Evolutionary conservation across 92 coral and sea anemone species (phyloP).

Genomic region (Porites cylindrica): DNA sequence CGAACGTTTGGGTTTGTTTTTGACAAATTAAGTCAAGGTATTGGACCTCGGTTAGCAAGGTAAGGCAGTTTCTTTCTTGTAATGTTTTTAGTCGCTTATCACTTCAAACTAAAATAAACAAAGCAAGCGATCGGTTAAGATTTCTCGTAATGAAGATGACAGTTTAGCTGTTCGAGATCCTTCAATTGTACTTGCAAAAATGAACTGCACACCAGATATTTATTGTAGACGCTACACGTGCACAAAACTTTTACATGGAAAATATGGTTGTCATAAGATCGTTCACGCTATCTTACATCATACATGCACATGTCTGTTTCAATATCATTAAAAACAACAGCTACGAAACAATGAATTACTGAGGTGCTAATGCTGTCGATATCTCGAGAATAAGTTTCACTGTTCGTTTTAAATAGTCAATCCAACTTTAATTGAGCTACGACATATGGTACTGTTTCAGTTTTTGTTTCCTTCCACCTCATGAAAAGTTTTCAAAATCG

Average conservation of each 20-base stretch:
- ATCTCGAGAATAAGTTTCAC: neutral
- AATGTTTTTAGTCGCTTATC: neutral
- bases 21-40: neutral
- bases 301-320: neutral
- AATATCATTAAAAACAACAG: neutral
- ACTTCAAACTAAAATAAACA: slow-evolving; percentile 19
- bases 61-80: neutral
- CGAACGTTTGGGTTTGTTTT: neutral
- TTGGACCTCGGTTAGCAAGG: slow-evolving; percentile 5
- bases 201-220: no score
- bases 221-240: no score
- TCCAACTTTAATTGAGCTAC: no score
- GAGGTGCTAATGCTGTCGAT: slow-evolving; percentile 30
- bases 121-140: neutral
- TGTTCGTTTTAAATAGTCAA: neutral
- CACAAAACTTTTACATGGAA: no score
- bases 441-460: no score
- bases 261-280: neutral
- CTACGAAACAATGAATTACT: neutral
- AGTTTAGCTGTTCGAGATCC: neutral
- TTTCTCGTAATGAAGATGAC: neutral
- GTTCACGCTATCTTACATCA: neutral
- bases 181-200: no score
- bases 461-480: no score
- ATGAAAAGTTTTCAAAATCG: no score